Conservation (phyloP, 2,888 invertebrate genomes). For the Drosophila demipolita region DNA sequence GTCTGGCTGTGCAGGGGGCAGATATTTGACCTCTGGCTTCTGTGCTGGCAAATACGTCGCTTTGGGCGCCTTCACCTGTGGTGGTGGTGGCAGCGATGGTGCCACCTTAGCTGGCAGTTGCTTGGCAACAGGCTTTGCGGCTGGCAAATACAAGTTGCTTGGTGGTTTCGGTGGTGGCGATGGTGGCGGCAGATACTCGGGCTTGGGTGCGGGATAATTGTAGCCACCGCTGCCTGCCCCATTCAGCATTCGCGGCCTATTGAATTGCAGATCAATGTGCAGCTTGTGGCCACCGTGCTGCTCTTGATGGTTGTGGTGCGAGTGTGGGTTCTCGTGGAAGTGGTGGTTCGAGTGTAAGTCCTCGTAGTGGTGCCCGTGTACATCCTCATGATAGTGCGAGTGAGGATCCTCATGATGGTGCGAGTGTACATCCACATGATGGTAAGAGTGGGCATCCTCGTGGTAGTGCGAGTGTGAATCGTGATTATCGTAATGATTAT, state of each 20-base stretch:
- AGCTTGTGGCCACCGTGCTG: slow-evolving; percentile 6
- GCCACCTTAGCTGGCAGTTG: slow-evolving; percentile 70
- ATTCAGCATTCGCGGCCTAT: slow-evolving; percentile 3
- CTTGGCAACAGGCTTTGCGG: slow-evolving; percentile 44
- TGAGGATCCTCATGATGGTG: slow-evolving; percentile 48
- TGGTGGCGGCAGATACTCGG: slow-evolving; percentile 43
- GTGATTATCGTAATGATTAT: slow-evolving; percentile 50
- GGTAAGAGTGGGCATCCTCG: slow-evolving; percentile 38
- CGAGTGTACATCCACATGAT: slow-evolving; percentile 40
- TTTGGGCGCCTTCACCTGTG: slow-evolving; percentile 37
- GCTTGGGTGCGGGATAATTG: slow-evolving; percentile 51
- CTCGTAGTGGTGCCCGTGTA: slow-evolving; percentile 37
- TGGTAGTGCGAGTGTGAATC: slow-evolving; percentile 48
- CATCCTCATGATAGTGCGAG: slow-evolving; percentile 11
- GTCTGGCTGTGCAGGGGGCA: background rate
- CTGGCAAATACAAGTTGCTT: slow-evolving; percentile 51
- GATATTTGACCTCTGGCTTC: slow-evolving; percentile 23
- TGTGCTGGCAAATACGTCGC: slow-evolving; percentile 62
- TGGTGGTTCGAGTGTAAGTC: slow-evolving; percentile 32
- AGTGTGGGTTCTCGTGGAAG: slow-evolving; percentile 2
- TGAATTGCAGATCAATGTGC: slow-evolving; percentile 34
- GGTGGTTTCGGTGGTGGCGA: slow-evolving; percentile 21
- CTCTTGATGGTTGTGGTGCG: slow-evolving; percentile 12
- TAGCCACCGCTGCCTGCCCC: slow-evolving; percentile 47
- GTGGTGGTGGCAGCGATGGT: slow-evolving; percentile 72